Base-by-base conservation (phyloP, 2,113 vertebrate genomes). In the Microcebus murinus region DNA sequence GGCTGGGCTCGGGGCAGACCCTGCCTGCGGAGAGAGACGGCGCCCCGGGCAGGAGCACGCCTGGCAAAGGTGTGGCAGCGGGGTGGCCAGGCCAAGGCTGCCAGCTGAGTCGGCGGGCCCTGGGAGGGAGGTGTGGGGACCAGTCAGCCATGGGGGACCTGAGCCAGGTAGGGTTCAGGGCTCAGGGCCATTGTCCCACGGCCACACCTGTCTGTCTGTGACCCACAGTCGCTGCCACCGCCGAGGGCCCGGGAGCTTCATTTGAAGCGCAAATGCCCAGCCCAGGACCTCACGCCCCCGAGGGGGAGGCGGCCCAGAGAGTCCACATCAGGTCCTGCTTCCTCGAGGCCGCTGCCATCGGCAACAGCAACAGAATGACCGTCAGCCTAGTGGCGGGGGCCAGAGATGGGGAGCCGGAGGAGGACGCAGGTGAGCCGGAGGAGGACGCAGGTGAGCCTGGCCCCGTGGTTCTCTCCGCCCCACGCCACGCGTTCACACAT, bases 351-450 rank as follows among this genome's bases (percentile, higher is more conserved):
- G 1, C 50, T 1, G 2, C 25, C 50, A 59, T 96, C 0, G 90
- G 93, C 86, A 76, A 80, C 50, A 1, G 45, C 74, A 97, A 92
- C 90, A 95, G 70, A 12, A 95, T 95, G 92, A 87, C 61, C 0
- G 0, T 91, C 20, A 0, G 3, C 27, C n/a, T 18, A 0, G 23
- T 0, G 15, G 6, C n/a, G 0, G 12, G 18, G 4, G 23, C 74
- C 1, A 48, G 10, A 10, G 84, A 20, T 0, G 0, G 14, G 15
- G 34, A 63, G 59, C 21, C 4, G 0, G 27, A 31, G 2, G 20
- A 42, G 18, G 88, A 50, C 0, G 0, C 36, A 36, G 36, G 36
- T 36, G 34, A 63, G 59, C 21, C 4, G 0, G 27, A 31, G 2
- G 20, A 42, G 23, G 88, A 50, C 0, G 0, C 52, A 45, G 88